phyloP scores from a whole-genome alignment of 2,888 invertebrate genomes.

The Cephus rjabovi region DNA sequence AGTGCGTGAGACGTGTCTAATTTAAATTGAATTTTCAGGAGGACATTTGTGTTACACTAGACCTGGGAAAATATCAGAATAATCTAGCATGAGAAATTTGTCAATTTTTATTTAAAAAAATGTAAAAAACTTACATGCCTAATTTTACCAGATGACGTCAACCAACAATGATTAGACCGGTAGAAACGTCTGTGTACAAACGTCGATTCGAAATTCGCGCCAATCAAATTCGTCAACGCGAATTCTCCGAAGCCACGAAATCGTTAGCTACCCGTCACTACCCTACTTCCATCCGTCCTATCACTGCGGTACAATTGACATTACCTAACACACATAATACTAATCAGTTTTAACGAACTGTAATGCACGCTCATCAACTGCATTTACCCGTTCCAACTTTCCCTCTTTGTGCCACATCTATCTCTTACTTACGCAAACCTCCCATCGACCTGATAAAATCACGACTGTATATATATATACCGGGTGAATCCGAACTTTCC shows the following conservation, averaged over 20 bases:
- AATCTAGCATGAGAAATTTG: neutral
- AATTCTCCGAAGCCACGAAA: conserved; percentile 22
- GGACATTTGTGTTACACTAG: neutral
- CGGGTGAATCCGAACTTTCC: neutral
- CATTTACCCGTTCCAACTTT: neutral
- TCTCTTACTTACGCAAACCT: neutral
- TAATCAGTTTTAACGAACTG: conserved; percentile 45
- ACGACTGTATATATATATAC: neutral
- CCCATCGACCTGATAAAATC: neutral
- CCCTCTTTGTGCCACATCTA: neutral
- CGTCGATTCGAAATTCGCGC: neutral
- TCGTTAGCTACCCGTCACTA: conserved; percentile 31
- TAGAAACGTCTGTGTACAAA: neutral
- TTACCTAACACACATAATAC: conserved; percentile 47
- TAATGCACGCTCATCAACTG: conserved; percentile 27
- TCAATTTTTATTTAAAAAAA: neutral
- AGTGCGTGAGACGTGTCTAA: neutral
- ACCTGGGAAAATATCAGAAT: neutral
- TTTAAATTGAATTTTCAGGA: neutral
- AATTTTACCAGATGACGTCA: neutral
- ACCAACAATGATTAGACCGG: neutral
- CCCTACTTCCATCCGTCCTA: conserved; percentile 21
- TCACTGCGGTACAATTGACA: conserved; percentile 36
- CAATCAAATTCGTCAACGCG: neutral
- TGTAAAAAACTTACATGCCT: too few species aligned